Base-by-base conservation (phyloP, 2,113 vertebrate genomes). In the Kobus ellipsiprymnus region DNA sequence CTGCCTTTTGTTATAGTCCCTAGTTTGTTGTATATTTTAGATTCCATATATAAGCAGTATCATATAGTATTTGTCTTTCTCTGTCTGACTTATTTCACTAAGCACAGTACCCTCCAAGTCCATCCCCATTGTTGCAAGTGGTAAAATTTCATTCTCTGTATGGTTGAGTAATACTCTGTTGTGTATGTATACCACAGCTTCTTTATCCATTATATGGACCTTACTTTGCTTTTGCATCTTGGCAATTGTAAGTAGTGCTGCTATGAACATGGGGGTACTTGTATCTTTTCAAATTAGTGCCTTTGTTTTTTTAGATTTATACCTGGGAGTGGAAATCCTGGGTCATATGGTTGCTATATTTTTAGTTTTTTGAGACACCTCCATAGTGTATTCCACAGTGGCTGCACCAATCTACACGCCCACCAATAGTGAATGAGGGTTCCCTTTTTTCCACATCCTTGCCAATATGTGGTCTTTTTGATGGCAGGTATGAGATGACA, bases 351-450 rank as follows among this genome's bases (percentile, higher is more conserved):
- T 19, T 29, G 77, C 46, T 80, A 4, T 80, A 30, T 48, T 80
- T 48, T 80, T 30, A 50, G 44, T 3, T 80, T 50, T 50, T 19
- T 30, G 14, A 50, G 46, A 30, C 29, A 48, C 46, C 27, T 50
- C 77, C 27, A 48, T 19, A 50, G 3, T 30, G 15, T 17, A 16
- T 48, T 80, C 15, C 77, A 48, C 27, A 48, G 77, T 80, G 77
- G 27, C 15, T 33, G 15, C 4, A 0, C 27, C 15, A 9, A 3
- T 30, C 4, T 80, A 0, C 46, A 48, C 50, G 6, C 46, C 46
- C 74, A 78, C 14, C 46, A 80, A 3, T 5, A 80, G 15, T 30
- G 27, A 17, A 17, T 8, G 25, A 17, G 27, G 27, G 46, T 10
- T 48, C 27, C 44, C 46, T 80, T 78, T 30, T 16, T 29, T 80